A percentile compares a stretch with the other conserved stretches of the same genome.
phyloP scores from a whole-genome alignment of 37 sponge, comb jelly and placozoan genomes.

The Aphrocallistes beatrix region DNA sequence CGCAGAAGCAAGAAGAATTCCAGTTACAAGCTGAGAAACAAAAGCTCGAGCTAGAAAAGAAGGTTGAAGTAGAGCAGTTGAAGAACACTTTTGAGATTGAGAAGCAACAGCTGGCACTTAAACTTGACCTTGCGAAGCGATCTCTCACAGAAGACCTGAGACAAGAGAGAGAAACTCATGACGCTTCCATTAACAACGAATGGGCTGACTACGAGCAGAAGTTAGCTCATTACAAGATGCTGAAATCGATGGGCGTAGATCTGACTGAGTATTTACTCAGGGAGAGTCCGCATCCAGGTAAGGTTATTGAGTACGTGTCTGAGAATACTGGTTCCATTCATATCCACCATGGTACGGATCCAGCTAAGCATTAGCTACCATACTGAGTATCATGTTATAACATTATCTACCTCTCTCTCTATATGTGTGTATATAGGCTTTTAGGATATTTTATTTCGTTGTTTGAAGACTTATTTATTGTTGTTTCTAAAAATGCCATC shows the following conservation, averaged over 20 bases:
- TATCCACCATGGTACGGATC: conserved; percentile 6
- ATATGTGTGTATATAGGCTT: too few species aligned
- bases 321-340: not conserved
- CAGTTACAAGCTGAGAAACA: not conserved
- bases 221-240: conserved; percentile 31
- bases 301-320: conserved; percentile 22
- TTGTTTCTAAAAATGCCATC: too few species aligned
- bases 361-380: conserved; percentile 8
- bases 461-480: too few species aligned
- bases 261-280: conserved; percentile 53
- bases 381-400: too few species aligned
- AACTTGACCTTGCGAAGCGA: not conserved
- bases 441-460: too few species aligned
- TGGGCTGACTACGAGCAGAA: conserved; percentile 36
- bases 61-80: conserved; percentile 44
- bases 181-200: not conserved
- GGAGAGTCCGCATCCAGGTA: conserved; percentile 62
- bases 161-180: not conserved
- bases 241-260: conserved; percentile 57
- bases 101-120: not conserved
- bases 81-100: conserved; percentile 19
- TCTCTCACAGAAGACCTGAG: not conserved
- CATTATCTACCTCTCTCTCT: too few species aligned
- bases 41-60: conserved; percentile 19
- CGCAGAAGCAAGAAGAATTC: conserved; percentile 36